These are phyloP conservation scores for Anabas testudineus DNA, from an alignment of 2,797 vertebrate genomes.

Conservation along the genomic window DNA sequence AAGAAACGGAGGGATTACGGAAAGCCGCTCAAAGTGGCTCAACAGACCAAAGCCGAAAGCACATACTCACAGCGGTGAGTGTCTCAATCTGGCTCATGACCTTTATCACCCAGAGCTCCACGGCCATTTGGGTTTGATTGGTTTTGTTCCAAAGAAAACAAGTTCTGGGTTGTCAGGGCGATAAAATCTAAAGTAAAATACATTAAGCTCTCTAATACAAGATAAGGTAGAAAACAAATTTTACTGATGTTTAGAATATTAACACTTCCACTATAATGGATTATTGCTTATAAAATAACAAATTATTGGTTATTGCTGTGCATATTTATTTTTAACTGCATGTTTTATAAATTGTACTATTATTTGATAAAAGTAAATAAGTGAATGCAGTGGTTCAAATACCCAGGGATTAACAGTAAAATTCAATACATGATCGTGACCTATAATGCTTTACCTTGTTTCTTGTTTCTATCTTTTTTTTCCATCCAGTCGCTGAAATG, in stretches of 20 bases:
- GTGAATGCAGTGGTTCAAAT: too few species aligned
- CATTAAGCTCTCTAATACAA: constrained; percentile 7
- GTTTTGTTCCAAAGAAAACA: constrained; percentile 49
- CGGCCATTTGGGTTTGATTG: constrained; percentile 56
- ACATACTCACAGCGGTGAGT: constrained; percentile 42
- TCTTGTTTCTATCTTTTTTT: constrained; percentile 8
- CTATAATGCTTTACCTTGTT: not conserved
- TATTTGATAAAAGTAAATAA: too few species aligned
- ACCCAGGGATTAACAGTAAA: not conserved
- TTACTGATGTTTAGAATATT: not conserved
- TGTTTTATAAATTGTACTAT: not conserved
- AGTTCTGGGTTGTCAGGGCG: constrained; percentile 15
- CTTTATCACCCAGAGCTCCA: constrained; percentile 54
- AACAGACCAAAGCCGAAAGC: constrained; percentile 59
- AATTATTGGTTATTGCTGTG: too few species aligned
- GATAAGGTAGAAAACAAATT: constrained; percentile 20
- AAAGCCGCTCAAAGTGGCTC: constrained; percentile 70
- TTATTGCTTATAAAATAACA: too few species aligned
- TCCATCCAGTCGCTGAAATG: constrained; percentile 9
- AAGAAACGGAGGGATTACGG: constrained; percentile 70
- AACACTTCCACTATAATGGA: too few species aligned
- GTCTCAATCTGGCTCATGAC: constrained; percentile 60
- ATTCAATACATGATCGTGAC: constrained; percentile 1
- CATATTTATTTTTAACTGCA: not conserved
- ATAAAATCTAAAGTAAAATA: constrained; percentile 20